Base-by-base conservation (phyloP, 64 coral and sea anemone species). In the Actinia equina region DNA sequence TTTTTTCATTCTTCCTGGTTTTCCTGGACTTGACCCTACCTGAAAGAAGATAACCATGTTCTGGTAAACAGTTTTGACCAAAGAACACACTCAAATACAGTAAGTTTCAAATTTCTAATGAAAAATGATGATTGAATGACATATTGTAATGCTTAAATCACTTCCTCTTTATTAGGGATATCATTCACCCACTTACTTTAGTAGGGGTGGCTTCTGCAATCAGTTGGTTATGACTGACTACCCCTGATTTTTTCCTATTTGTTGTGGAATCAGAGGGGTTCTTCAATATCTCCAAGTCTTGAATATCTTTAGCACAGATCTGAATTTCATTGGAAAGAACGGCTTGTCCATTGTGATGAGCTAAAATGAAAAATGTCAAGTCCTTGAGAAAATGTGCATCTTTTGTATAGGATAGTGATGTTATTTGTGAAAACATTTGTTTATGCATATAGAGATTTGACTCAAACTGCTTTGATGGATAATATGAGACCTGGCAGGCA, bases 1-100 rank as follows among this genome's bases (percentile, higher is more conserved):
- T 42, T 85, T 85, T 63, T 85, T 85, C 2, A 4, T 0, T 26
- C 14, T 59, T 59, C 59, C 83, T 58, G 49, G 57, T 59, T 63
- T 85, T 60, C 43, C 83, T n/a, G 83, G 83, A 60, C 83, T 85
- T 85, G 83, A n/a, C 22, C 14, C 54, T 59, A 12, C 83, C 83
- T 85, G 82, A 58, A 60, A 62, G 17, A 22, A 42, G 4, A 63
- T 41, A 1, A 23, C 17, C 14, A 60, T 52, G 44, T 82, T 52
- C 44, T 17, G 10, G 3, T 81, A 1, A 46, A 37, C 30, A 37
- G 0, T 1, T 37, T n/a, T n/a, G n/a, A n/a, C n/a, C n/a, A n/a
- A n/a, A n/a, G n/a, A n/a, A n/a, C n/a, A n/a, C n/a, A n/a, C n/a
- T 37, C 30, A 16, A 9, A 4, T 7, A 1, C n/a, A n/a, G n/a